Percentiles rank a stretch among this genome's conserved stretches.
These are phyloP conservation scores for Strix uralensis DNA, from an alignment of 2,113 vertebrate species.

Conservation along the genomic window DNA sequence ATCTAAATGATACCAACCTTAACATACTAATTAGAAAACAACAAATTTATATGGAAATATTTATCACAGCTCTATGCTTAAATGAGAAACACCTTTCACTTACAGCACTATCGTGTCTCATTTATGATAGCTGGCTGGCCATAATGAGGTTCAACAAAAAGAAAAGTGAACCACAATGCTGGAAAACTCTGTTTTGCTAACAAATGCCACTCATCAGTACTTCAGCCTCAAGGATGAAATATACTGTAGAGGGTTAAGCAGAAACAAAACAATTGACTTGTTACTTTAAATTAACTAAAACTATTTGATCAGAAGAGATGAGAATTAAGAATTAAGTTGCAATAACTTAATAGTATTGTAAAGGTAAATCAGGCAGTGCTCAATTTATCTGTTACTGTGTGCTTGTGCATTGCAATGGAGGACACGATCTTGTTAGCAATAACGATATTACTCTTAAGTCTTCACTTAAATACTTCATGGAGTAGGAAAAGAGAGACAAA, in stretches of 20 bases:
- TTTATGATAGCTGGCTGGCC: not conserved
- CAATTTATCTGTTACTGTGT: not conserved
- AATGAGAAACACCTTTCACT: not conserved
- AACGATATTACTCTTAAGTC: not conserved
- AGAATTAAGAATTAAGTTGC: not conserved
- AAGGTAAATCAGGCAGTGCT: constrained; percentile 1
- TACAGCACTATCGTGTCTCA: not conserved
- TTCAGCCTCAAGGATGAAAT: constrained; percentile 13
- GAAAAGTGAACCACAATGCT: not conserved
- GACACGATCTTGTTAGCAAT: not conserved
- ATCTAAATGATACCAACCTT: not conserved
- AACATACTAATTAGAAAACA: not conserved
- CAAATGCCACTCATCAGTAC: not conserved
- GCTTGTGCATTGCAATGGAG: not conserved
- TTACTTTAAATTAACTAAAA: constrained; percentile 53
- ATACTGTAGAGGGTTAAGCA: constrained; percentile 41
- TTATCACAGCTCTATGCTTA: not conserved
- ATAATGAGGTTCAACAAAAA: not conserved
- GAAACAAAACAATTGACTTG: constrained; percentile 28
- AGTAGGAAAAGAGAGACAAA: not conserved
- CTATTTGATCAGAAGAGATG: not conserved
- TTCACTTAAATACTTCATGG: not conserved
- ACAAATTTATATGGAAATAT: not conserved
- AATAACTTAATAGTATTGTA: not conserved
- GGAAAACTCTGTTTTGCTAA: not conserved